Conservation (phyloP, 2,888 invertebrate species). For the Ceratothoa steindachneri region DNA sequence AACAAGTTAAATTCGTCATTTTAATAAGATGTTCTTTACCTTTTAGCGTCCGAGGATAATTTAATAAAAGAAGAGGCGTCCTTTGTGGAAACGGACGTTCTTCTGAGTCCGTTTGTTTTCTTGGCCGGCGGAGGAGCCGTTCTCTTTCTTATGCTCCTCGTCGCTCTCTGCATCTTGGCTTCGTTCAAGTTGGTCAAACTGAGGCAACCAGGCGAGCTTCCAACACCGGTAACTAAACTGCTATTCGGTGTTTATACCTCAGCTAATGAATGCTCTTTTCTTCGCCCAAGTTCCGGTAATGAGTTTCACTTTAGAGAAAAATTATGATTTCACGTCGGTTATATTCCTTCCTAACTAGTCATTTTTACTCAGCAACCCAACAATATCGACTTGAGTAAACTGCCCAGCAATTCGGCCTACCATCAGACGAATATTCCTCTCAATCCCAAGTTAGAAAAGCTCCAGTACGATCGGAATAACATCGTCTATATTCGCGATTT, state of each 20-base stretch:
- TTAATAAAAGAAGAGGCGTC: conserved; percentile 1
- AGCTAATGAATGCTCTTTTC: too few species aligned
- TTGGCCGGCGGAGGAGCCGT: conserved; percentile 67
- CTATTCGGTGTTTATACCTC: too few species aligned
- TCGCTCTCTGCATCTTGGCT: conserved; percentile 70
- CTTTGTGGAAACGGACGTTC: conserved; percentile 49
- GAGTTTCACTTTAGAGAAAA: too few species aligned
- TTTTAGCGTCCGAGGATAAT: conserved; percentile 1
- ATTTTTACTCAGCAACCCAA: too few species aligned
- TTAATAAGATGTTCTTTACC: too few species aligned
- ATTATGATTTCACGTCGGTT: too few species aligned
- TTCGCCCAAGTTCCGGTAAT: too few species aligned
- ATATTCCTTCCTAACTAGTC: too few species aligned
- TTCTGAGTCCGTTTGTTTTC: conserved; percentile 75
- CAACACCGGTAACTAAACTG: not conserved
- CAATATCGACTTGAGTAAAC: conserved; percentile 78
- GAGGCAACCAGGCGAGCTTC: not conserved
- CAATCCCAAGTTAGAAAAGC: conserved; percentile 85
- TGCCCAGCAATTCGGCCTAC: conserved; percentile 81
- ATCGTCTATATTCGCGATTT: conserved; percentile 90
- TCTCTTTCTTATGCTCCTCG: conserved; percentile 66
- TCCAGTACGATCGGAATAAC: conserved; percentile 92
- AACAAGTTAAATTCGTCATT: too few species aligned
- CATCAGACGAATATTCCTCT: conserved; percentile 79
- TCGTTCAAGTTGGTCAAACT: conserved; percentile 58